These are phyloP conservation scores for Deilephila elpenor DNA, from an alignment of 2,888 invertebrate genomes.

Conservation along the genomic window DNA sequence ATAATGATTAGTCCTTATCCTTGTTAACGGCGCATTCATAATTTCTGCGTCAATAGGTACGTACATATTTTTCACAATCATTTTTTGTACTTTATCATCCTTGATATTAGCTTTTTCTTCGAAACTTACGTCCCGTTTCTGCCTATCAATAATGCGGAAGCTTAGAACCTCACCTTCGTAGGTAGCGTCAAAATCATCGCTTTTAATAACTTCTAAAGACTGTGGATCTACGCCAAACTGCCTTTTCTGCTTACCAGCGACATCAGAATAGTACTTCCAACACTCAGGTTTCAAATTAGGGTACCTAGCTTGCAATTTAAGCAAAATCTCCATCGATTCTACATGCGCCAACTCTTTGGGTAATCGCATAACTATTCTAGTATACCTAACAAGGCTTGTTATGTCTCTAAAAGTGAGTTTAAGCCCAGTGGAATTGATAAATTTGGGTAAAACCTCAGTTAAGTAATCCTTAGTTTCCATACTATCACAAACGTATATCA, in stretches of 20 bases:
- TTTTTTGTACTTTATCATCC: slow-evolving; percentile 49
- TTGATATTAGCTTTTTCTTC: slow-evolving; percentile 56
- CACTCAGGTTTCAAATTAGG: slow-evolving; percentile 70
- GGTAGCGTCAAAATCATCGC: slow-evolving; percentile 63
- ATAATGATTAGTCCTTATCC: slow-evolving; percentile 71
- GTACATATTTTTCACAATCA: slow-evolving; percentile 62
- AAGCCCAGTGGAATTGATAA: slow-evolving; percentile 70
- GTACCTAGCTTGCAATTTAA: slow-evolving; percentile 60
- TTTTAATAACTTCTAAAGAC: slow-evolving; percentile 71
- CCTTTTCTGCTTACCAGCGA: slow-evolving; percentile 76
- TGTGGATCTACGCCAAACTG: slow-evolving; percentile 77
- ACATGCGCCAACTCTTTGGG: slow-evolving; percentile 69
- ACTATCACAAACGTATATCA: slow-evolving; percentile 78
- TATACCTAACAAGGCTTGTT: slow-evolving; percentile 68
- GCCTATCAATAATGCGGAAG: slow-evolving; percentile 73
- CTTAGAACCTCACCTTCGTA: slow-evolving; percentile 65
- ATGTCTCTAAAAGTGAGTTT: slow-evolving; percentile 70
- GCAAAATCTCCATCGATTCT: slow-evolving; percentile 66
- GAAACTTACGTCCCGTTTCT: slow-evolving; percentile 66
- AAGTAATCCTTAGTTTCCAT: slow-evolving; percentile 77
- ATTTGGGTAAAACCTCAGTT: slow-evolving; percentile 68
- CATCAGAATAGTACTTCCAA: slow-evolving; percentile 78
- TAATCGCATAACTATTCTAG: slow-evolving; percentile 70
- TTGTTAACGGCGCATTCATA: slow-evolving; percentile 61
- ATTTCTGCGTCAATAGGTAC: slow-evolving; percentile 63